Base-by-base conservation (phyloP, 2,113 vertebrate genomes). In the Labeo rohita region DNA sequence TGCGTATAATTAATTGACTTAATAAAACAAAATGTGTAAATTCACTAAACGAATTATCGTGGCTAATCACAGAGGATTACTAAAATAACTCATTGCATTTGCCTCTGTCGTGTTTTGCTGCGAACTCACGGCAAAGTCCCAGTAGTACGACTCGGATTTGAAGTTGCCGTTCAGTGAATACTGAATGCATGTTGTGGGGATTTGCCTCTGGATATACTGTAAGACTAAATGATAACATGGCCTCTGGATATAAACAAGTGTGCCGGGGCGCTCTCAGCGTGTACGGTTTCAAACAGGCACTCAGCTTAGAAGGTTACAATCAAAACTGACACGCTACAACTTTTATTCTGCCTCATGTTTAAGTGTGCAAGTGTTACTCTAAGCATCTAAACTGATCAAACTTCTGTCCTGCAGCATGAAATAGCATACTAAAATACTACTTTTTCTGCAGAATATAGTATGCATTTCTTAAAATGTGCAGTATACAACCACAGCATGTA, bases 41-140 rank as follows among this genome's bases (percentile, higher is more conserved):
- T 91, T 91, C 89, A 89, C 88, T n/a, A 89, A 92, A 90, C 87
- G 61, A 94, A 95, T 95, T 94, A 90, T 92, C 93, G 93, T 93
- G 94, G 93, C 95, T 95, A 96, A 95, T 95, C 92, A 93, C 92
- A 91, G 91, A 92, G 93, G 93, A 93, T 93, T 93, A 93, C 91
- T 94, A 92, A 93, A 94, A 95, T 95, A 94, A 94, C 92, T 93
- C 90, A 90, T 92, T 93, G 94, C 94, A 92, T 93, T 90, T 91
- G 90, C 92, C 91, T 90, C 93, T 93, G 92, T 92, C 92, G 92
- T 89, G 91, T 90, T 87, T 90, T 91, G 88, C 92, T 88, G 90
- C 88, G 6, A 56, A 76, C 16, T 77, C 90, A 88, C 91, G 83
- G 90, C 89, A 90, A 90, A 92, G 92, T 89, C 90, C 73, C 87